Evolutionary conservation across 2,113 vertebrate species (phyloP).

Genomic region (Saguinus imperator): DNA sequence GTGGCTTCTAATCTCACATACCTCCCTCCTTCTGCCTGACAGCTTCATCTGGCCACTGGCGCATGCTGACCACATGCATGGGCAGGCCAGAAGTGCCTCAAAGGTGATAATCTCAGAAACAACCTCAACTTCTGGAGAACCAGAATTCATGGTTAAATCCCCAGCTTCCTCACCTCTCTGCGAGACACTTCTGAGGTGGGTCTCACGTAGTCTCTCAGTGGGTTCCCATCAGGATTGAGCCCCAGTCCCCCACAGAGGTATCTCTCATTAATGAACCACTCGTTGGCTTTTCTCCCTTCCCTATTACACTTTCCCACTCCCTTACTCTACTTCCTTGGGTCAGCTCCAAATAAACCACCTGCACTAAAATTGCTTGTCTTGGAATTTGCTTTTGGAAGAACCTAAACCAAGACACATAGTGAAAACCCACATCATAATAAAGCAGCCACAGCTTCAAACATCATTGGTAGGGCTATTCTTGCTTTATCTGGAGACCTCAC

Average conservation of each 20-base stretch:
- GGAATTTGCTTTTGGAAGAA: neutral
- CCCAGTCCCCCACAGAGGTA: neutral
- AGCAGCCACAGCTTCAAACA: neutral
- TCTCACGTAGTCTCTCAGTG: neutral
- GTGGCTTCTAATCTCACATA: neutral
- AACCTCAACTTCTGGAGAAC: neutral
- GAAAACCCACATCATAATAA: neutral
- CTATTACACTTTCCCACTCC: neutral
- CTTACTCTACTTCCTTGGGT: neutral
- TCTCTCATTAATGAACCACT: neutral
- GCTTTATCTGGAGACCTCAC: neutral
- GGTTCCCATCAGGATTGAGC: neutral
- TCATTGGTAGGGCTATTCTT: neutral
- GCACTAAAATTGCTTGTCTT: neutral
- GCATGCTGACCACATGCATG: too few relatives aligned
- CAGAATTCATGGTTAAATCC: neutral
- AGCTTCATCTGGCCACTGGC: neutral
- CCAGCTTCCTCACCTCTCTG: neutral
- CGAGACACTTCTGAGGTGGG: neutral
- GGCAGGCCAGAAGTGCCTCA: neutral
- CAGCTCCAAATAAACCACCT: neutral
- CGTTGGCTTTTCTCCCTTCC: neutral
- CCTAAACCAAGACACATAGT: neutral
- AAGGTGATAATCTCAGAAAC: neutral
- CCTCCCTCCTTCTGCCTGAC: neutral